A percentile compares a stretch with the other conserved stretches of the same genome.
phyloP scores from a whole-genome alignment of 2,797 vertebrate genomes.

The Loriculus beryllinus region DNA sequence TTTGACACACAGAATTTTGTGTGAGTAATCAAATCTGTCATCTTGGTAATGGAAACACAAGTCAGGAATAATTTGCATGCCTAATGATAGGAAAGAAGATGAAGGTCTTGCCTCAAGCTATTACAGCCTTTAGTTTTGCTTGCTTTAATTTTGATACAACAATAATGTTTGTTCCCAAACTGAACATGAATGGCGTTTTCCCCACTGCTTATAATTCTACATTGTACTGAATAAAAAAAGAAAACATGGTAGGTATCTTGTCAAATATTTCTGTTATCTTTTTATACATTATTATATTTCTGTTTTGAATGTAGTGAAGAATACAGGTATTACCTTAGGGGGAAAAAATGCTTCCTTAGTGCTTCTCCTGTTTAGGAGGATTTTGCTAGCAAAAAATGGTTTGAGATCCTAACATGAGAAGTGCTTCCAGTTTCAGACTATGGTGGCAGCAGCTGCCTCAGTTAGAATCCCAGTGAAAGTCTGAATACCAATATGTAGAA shows the following conservation, averaged over 20 bases:
- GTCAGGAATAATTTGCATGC: conserved; percentile 46
- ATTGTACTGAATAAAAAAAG: conserved; percentile 17
- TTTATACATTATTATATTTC: neutral
- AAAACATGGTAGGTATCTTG: conserved; percentile 33
- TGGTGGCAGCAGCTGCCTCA: neutral
- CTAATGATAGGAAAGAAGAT: neutral
- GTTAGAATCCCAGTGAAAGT: neutral
- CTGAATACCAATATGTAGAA: neutral
- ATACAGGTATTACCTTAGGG: neutral
- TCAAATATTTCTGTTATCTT: neutral
- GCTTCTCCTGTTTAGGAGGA: neutral
- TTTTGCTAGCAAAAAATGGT: neutral
- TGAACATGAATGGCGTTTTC: neutral
- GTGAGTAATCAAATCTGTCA: conserved; percentile 56
- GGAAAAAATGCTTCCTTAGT: neutral
- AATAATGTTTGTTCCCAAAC: neutral
- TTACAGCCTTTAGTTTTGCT: conserved; percentile 24
- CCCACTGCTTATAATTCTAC: neutral
- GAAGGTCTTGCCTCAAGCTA: conserved; percentile 11
- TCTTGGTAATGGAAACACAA: neutral
- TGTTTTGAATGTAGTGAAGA: neutral
- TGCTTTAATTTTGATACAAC: conserved; percentile 4
- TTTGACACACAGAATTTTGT: conserved; percentile 31
- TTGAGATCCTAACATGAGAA: neutral
- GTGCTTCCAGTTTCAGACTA: neutral